Evolutionary conservation across 2,888 invertebrate species (phyloP), one percentile per base, ranked within the genome.

Genomic region (Molorchus minor): DNA sequence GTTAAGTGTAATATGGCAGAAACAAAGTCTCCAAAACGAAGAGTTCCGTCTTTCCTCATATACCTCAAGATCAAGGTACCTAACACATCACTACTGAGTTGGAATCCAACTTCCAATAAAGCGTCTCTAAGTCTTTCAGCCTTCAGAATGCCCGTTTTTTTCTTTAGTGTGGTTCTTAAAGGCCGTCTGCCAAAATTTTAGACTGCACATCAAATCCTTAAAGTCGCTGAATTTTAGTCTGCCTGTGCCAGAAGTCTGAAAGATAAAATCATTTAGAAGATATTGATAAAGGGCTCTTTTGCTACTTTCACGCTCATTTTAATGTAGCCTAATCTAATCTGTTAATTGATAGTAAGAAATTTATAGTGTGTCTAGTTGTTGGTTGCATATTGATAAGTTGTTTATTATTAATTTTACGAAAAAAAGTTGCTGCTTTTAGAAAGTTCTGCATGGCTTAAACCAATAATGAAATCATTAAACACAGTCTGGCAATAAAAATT

Each of bases 1-100:
- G 92, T 93, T 60, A 96, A 83, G 77, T 94, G 94, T 72, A 96
- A 83, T 71, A 96, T 92, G 38, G 94, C 92, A 0, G 93, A 92
- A 1, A 95, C 94, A 77, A 95, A 96, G 79, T 96, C 96, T 7
- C 95, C 95, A 75, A 96, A 93, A 68, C 96, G 84, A 40, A 96
- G 83, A 55, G 94, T 95, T 33, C 95, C 95, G 77, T 96, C 96
- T 78, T 95, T 95, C 65, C 95, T 85, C 91, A 95, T 95, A 73
- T 94, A 95, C 62, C 94, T 85, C 64, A 95, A 84, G 61, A 94
- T 89, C 5, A 96, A 83, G 45, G 93, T 87, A 4, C 92, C 89
- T 76, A 96, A 83, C 20, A 93, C 92, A 62, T 92, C 91, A 58
- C 92, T 92, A 70, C 91, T 94, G 19, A 96, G 82, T 72, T 92